Evolutionary conservation across 2,797 vertebrate species (phyloP).

Genomic region (Tenualosa ilisha): DNA sequence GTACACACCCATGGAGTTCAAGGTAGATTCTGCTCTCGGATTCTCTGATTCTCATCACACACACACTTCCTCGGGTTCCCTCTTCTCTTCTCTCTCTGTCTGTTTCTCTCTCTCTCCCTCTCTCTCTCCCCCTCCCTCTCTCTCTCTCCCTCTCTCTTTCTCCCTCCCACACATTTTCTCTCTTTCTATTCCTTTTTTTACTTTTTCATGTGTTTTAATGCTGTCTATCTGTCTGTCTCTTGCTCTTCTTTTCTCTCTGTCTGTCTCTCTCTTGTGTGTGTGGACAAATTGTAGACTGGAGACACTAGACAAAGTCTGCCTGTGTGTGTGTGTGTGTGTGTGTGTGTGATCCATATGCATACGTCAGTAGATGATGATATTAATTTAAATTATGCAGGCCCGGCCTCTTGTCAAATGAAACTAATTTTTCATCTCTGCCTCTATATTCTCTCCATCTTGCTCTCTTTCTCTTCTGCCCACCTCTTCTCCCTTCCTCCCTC

Average conservation of each 20-base stretch:
- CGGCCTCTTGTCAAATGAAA: too few species aligned
- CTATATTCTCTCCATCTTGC: background rate
- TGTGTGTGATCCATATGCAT: background rate
- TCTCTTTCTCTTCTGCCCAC: background rate
- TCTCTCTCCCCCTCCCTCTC: background rate
- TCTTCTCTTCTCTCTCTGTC: background rate
- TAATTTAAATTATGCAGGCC: too few species aligned
- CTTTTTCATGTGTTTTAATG: background rate
- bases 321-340: too few species aligned
- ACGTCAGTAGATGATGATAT: too few species aligned
- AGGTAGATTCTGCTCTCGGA: slow-evolving; percentile 70
- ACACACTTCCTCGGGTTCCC: background rate
- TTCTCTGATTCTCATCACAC: background rate
- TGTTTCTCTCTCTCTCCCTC: background rate
- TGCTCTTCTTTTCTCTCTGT: background rate
- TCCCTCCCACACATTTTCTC: background rate
- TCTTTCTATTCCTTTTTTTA: background rate
- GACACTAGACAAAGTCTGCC: background rate
- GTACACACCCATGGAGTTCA: slow-evolving; percentile 97
- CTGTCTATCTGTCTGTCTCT: background rate
- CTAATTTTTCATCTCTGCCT: too few species aligned
- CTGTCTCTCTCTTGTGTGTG: background rate
- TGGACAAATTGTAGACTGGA: too few species aligned
- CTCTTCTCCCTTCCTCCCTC: background rate
- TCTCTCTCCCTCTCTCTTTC: background rate